Evolutionary conservation across 2,113 vertebrate species (phyloP), one percentile per base, ranked within the genome.

Genomic region (Callaeas wilsoni): DNA sequence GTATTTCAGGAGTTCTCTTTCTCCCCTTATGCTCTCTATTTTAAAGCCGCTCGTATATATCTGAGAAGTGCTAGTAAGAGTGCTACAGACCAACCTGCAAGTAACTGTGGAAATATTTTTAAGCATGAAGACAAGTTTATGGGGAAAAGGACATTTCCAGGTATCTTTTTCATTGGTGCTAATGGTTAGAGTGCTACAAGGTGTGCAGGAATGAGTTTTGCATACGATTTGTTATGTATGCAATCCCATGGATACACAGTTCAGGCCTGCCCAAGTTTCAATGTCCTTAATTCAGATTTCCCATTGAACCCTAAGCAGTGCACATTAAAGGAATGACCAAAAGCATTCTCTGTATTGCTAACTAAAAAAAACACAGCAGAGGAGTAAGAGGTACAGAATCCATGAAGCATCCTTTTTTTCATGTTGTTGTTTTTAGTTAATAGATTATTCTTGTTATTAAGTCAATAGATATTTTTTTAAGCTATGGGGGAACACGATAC

Each of bases 1-100:
- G 63, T 85, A 95, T 96, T 91, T 94, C 94, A 95, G 16, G 41
- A 77, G 44, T 70, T 60, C 49, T 41, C 42, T 16, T 68, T 81
- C 85, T 81, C 33, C 35, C 23, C 60, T 73, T 67, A 33, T 23
- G 30, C n/a, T 82, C 91, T 89, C 92, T 94, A 37, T 97, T 97
- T 97, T 90, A 95, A 87, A 90, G 83, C 44, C 89, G 65, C 91
- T 95, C 76, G 52, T 89, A 83, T 64, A 39, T 74, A 87, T 63
- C 65, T 92, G 74, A 86, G 63, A 89, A 63, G 63, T 64, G 50
- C 41, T 75, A 89, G n/a, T 42, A 44, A 91, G 84, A 57, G 53
- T n/a, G 32, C 32, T 32, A 16, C 33, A 77, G 50, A 88, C n/a
- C 55, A 83, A 30, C 7, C 10, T 41, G 57, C 35, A 44, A 68